phyloP scores from a whole-genome alignment of 23 tunicate species.

The Phallusia fumigata region DNA sequence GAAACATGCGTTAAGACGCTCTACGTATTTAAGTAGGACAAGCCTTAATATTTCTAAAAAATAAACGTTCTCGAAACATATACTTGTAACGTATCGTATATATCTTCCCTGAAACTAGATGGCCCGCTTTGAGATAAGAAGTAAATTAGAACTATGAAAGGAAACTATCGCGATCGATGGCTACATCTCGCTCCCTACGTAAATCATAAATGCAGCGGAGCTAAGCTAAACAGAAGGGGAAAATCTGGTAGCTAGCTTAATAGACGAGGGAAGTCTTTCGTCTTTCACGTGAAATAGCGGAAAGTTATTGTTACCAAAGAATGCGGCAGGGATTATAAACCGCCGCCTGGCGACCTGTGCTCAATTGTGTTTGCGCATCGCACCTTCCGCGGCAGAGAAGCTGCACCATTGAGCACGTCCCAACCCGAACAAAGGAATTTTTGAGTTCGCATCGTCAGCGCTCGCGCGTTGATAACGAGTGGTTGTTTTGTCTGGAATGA shows the following conservation, averaged over 20 bases:
- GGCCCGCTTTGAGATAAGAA: no score
- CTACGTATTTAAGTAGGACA: no score
- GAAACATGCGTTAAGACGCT: no score
- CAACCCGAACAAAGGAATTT: background rate
- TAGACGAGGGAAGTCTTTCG: background rate
- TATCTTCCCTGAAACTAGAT: no score
- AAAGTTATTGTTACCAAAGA: background rate
- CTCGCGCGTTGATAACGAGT: background rate
- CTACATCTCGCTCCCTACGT: no score
- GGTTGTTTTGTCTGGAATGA: constrained; percentile 7
- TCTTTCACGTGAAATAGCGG: background rate
- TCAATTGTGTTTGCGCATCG: background rate
- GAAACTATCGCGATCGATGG: no score
- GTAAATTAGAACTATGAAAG: no score
- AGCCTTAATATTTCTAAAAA: no score
- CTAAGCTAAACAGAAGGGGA: background rate
- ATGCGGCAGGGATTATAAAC: background rate
- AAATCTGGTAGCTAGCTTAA: background rate
- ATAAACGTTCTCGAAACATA: no score
- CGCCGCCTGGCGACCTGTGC: background rate
- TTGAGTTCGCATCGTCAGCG: background rate
- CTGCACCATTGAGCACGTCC: background rate
- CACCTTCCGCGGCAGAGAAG: background rate
- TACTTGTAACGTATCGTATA: no score
- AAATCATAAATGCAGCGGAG: no score